phyloP scores from a whole-genome alignment of 2,797 vertebrate species.

The Pseudochaenichthys georgianus region DNA sequence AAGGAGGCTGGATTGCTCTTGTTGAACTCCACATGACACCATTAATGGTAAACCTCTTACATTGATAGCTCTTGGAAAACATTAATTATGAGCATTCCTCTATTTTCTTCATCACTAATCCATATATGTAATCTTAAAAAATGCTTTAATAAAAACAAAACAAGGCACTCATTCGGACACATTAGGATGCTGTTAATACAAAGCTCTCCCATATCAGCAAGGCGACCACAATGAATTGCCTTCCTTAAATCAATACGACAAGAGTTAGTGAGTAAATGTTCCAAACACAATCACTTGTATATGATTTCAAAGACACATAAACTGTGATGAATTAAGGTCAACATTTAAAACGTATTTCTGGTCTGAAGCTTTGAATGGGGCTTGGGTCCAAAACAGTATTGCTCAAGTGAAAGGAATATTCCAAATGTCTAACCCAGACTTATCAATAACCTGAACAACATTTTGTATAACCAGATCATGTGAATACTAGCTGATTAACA shows the following conservation, averaged over 20 bases:
- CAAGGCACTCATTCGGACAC: not conserved
- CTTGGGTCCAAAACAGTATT: not conserved
- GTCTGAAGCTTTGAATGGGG: not conserved
- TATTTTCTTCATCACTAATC: constrained; percentile 10
- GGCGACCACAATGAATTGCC: not conserved
- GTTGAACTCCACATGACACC: constrained; percentile 8
- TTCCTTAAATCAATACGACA: too few relatives aligned
- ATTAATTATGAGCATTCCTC: not conserved
- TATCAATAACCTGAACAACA: not conserved
- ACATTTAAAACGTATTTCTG: not conserved
- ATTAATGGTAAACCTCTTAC: constrained; percentile 2
- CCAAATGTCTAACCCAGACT: not conserved
- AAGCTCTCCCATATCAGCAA: not conserved
- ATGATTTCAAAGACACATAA: not conserved
- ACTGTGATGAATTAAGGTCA: not conserved
- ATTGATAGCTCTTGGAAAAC: constrained; percentile 17
- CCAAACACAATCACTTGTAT: not conserved
- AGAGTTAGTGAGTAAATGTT: not conserved
- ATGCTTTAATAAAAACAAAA: not conserved
- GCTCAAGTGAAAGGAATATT: not conserved
- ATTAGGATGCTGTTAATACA: not conserved
- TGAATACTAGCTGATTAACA: not conserved
- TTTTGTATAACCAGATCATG: not conserved
- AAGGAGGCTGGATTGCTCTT: not conserved
- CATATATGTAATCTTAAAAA: not conserved